phyloP scores from a whole-genome alignment of 2,888 invertebrate species.

The Cyaniris semiargus region DNA sequence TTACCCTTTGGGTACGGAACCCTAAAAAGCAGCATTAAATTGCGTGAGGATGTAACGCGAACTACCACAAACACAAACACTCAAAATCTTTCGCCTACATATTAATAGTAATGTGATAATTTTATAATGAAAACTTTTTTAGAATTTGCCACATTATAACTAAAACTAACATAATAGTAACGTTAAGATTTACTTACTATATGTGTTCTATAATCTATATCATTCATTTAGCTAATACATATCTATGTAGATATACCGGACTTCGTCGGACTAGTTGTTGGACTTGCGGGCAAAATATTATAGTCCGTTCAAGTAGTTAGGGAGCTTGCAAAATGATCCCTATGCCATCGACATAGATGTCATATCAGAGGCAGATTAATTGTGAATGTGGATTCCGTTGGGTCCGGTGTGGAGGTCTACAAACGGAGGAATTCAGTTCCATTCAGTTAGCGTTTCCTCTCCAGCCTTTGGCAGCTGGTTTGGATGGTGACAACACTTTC shows the following conservation, averaged over 20 bases:
- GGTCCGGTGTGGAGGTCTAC: constrained; percentile 56
- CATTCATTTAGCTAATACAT: background rate
- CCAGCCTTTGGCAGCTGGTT: constrained; percentile 74
- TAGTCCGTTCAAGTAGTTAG: background rate
- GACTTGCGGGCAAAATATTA: background rate
- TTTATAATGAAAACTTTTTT: too few relatives aligned
- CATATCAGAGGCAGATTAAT: background rate
- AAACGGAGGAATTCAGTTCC: constrained; percentile 74
- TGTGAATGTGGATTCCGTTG: constrained; percentile 50
- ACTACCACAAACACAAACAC: too few relatives aligned
- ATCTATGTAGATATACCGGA: background rate
- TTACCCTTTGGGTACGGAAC: too few relatives aligned
- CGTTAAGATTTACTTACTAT: too few relatives aligned
- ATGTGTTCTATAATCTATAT: background rate
- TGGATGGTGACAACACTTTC: constrained; percentile 49
- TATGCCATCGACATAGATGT: background rate
- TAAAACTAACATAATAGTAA: too few relatives aligned
- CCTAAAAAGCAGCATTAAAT: too few relatives aligned
- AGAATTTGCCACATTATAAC: too few relatives aligned
- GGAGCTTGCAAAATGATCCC: background rate
- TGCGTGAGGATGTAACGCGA: too few relatives aligned
- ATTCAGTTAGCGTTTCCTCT: constrained; percentile 76
- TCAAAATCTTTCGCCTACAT: too few relatives aligned
- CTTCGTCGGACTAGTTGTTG: background rate
- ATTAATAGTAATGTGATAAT: too few relatives aligned